Base-by-base conservation (phyloP, 2,888 invertebrate genomes). In the Gymnocheta viridis region DNA sequence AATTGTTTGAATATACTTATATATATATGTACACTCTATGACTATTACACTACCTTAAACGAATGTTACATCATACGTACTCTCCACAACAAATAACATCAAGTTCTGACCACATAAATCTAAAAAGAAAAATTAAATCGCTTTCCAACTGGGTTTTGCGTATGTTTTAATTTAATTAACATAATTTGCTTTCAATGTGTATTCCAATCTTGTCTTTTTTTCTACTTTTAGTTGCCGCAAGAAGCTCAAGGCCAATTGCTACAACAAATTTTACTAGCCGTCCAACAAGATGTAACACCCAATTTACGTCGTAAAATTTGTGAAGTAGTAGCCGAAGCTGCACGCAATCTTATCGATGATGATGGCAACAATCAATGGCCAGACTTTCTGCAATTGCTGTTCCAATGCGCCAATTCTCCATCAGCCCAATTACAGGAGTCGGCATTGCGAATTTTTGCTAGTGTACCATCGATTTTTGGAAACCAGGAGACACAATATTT, bases 301-400 rank as follows among this genome's bases (percentile, higher is more conserved):
- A 94, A 94, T 85, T 93, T 97, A 82, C 94, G 98, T 76, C 96
- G 97, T 86, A 99, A 99, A 94, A 95, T 98, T 60, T 98, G 98
- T 91, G 99, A 99, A 92, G 96, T 98, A 70, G 96, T 96, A 44
- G 97, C 99, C n/a, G 99, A 99, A 93, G 94, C 98, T 66, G 98
- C 98, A 5, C 94, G 98, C 89, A 98, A 98, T 93, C 94, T 98
- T 86, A 95, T 99, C 86, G 98, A 98, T 89, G 98, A 98, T 88
- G 98, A 98, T 91, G 98, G 98, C 67, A 97, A 96, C 90, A 98
- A 98, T 93, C 96, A 96, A 87, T 99, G 99, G 99, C 98, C 98
- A 10, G 98, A 99, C 91, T 97, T 99, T 91, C 93, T 99, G 86
- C 95, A 96, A 92, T 99, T 98, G 91, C 94, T 99, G 89, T 99